These are phyloP conservation scores for Sycobia sp. DNA, from an alignment of 1,140 invertebrate genomes.

Conservation along the genomic window DNA sequence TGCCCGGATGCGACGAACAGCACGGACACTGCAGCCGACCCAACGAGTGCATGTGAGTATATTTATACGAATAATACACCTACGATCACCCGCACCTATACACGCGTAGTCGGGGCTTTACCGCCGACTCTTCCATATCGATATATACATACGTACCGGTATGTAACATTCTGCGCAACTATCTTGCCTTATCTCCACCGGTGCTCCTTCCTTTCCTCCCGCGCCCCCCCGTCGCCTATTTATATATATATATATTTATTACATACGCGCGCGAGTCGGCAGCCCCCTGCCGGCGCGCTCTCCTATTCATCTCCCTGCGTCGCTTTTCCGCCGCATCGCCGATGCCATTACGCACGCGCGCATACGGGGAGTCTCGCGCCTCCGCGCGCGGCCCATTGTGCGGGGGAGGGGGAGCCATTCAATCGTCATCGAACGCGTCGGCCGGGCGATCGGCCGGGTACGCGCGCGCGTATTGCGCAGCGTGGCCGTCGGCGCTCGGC, in stretches of 20 bases:
- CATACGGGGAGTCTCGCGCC: background rate
- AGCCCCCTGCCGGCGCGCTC: slow-evolving; percentile 14
- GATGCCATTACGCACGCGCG: background rate
- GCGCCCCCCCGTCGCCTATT: background rate
- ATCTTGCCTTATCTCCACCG: slow-evolving; percentile 11
- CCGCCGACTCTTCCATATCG: background rate
- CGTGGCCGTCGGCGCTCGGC: too few species aligned
- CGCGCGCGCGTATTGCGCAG: too few species aligned
- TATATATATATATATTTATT: too few species aligned
- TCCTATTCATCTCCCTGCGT: background rate
- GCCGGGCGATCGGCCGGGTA: too few species aligned
- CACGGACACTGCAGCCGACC: slow-evolving; percentile 91
- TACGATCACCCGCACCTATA: background rate
- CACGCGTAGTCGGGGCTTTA: background rate
- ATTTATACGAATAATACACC: too few species aligned
- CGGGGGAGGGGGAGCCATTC: background rate
- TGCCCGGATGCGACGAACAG: slow-evolving; percentile 84
- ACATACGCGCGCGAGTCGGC: too few species aligned
- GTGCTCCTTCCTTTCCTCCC: background rate
- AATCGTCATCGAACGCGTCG: background rate
- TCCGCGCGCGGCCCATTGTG: background rate
- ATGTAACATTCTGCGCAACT: slow-evolving; percentile 27
- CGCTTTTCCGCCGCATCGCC: background rate
- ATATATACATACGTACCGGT: slow-evolving; percentile 26
- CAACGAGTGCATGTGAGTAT: slow-evolving; percentile 94